A percentile compares a stretch with the other conserved stretches of the same genome.
Conservation (phyloP, 1,140 invertebrate genomes). For the Coenobita brevimanus region DNA sequence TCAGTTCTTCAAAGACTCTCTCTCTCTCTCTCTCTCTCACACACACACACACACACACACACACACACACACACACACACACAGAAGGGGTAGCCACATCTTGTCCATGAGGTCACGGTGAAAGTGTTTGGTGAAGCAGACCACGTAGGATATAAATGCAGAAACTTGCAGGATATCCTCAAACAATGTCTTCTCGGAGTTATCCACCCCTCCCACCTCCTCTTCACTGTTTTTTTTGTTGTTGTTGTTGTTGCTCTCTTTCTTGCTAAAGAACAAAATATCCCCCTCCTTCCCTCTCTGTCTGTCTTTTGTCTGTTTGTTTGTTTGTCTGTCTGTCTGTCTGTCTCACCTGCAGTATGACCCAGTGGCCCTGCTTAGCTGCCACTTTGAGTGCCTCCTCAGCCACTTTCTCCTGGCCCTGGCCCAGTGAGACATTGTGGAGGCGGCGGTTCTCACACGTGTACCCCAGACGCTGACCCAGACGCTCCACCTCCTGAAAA, state of each 20-base stretch:
- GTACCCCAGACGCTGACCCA: conserved; percentile 89
- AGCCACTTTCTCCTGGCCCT: conserved; percentile 96
- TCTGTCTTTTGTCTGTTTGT: too few relatives aligned
- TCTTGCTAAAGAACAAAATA: too few relatives aligned
- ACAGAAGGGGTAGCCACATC: conserved; percentile 86
- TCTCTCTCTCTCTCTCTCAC: too few relatives aligned
- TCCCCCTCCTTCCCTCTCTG: too few relatives aligned
- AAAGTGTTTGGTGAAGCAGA: conserved; percentile 95
- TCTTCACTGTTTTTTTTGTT: too few relatives aligned
- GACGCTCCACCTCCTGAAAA: conserved; percentile 87
- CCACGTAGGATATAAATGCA: conserved; percentile 97
- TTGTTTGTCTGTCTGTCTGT: too few relatives aligned
- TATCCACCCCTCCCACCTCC: too few relatives aligned
- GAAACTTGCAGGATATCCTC: conserved; percentile 94
- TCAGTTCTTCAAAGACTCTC: too few relatives aligned
- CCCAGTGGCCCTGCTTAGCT: conserved; percentile 93
- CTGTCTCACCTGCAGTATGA: conserved; percentile 88
- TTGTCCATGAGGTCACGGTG: conserved; percentile 90
- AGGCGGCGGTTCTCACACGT: conserved; percentile 89
- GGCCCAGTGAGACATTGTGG: conserved; percentile 96
- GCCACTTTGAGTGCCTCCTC: conserved; percentile 93
- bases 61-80: too few relatives aligned
- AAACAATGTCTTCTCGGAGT: conserved; percentile 86
- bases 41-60: too few relatives aligned
- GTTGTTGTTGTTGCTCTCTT: too few relatives aligned